phyloP scores from a whole-genome alignment of 2,113 vertebrate genomes.

The Lophius piscatorius region DNA sequence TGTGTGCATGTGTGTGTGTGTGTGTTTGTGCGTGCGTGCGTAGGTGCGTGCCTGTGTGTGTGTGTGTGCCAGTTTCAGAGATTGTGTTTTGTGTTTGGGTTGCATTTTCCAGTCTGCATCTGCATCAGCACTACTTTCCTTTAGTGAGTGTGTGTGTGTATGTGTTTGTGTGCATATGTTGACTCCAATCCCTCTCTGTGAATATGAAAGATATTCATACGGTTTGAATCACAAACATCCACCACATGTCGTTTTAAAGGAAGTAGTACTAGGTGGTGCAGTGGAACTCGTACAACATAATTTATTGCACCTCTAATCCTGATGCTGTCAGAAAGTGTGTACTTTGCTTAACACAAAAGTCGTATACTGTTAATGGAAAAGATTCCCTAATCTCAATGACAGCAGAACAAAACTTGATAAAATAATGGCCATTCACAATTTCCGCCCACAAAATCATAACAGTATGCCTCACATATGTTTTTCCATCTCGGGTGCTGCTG shows the following conservation, averaged over 20 bases:
- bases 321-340: too few relatives aligned
- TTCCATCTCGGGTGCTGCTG: not conserved
- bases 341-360: not conserved
- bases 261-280: not conserved
- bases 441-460: not conserved
- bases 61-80: not conserved
- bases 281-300: constrained; percentile 9
- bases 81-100: constrained; percentile 1
- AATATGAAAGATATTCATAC: constrained; percentile 27
- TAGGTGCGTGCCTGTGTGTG: too few relatives aligned
- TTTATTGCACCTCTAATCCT: constrained; percentile 9
- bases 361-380: too few relatives aligned
- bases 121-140: constrained; percentile 1
- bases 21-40: too few relatives aligned
- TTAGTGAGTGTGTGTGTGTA: constrained; percentile 4
- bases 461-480: too few relatives aligned
- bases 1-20: constrained; percentile 1
- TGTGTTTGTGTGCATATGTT: constrained; percentile 1
- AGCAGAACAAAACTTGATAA: not conserved
- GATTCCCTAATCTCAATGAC: not conserved
- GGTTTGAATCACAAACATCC: constrained; percentile 38
- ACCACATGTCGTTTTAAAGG: constrained; percentile 32
- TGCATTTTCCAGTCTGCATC: constrained; percentile 10
- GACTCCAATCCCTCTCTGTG: constrained; percentile 15
- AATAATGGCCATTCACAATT: not conserved